Evolutionary conservation across 2,113 vertebrate species (phyloP).

Genomic region (Platanista minor): DNA sequence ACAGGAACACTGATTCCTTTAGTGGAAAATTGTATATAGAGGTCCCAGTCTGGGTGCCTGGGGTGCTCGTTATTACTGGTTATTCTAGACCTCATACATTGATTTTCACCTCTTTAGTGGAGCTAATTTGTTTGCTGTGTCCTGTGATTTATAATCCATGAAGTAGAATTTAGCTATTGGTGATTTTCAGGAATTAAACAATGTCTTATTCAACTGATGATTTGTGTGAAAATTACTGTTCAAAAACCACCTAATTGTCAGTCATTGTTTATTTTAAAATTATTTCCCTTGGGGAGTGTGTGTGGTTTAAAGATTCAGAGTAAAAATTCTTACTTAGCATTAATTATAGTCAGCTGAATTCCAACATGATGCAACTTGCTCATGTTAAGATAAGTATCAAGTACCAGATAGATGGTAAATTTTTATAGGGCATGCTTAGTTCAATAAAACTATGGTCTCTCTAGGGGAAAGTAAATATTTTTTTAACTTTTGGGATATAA

Average conservation of each 20-base stretch:
- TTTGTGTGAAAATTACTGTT: slow-evolving; percentile 41
- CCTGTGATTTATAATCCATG: slow-evolving; percentile 40
- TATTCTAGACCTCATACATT: neutral
- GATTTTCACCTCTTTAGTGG: slow-evolving; percentile 23
- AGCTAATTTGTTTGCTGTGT: slow-evolving; percentile 47
- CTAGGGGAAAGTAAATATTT: slow-evolving; percentile 25
- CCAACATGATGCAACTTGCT: slow-evolving; percentile 26
- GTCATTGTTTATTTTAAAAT: slow-evolving; percentile 55
- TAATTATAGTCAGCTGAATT: slow-evolving; percentile 47
- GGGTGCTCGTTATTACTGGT: neutral
- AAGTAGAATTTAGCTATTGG: slow-evolving; percentile 24
- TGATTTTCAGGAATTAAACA: slow-evolving; percentile 56
- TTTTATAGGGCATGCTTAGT: slow-evolving; percentile 44
- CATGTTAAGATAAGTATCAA: slow-evolving; percentile 31
- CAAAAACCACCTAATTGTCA: slow-evolving; percentile 56
- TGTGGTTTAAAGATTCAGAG: slow-evolving; percentile 34
- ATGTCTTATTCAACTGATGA: slow-evolving; percentile 53
- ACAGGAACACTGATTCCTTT: slow-evolving; percentile 22
- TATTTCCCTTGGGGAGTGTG: slow-evolving; percentile 28
- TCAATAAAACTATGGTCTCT: slow-evolving; percentile 31
- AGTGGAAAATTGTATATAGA: neutral
- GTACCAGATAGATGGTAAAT: slow-evolving; percentile 39
- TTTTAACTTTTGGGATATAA: slow-evolving; percentile 30
- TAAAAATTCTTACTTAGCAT: slow-evolving; percentile 50
- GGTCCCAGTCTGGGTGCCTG: neutral